These are phyloP conservation scores for Spongilla lacustris DNA, from an alignment of 37 sponge, comb jelly and placozoan species.

Conservation along the genomic window DNA sequence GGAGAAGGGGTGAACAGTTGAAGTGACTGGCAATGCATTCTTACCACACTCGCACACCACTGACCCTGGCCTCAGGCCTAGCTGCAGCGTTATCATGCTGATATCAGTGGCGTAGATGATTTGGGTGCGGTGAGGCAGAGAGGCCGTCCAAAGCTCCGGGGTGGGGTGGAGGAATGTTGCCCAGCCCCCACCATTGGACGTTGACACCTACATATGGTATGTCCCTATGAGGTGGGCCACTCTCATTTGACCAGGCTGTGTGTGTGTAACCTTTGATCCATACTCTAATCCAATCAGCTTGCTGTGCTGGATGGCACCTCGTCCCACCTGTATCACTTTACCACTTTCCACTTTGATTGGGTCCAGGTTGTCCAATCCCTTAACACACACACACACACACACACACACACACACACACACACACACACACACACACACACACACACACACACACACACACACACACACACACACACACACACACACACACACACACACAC, in stretches of 20 bases:
- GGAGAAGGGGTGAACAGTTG: no score
- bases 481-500: not conserved
- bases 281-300: constrained; percentile 85
- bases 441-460: not conserved
- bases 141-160: constrained; percentile 95
- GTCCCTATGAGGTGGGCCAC: not conserved
- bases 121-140: constrained; percentile 97
- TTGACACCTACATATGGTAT: constrained; percentile 56
- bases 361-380: constrained; percentile 63
- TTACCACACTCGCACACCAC: constrained; percentile 87
- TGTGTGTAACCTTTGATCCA: constrained; percentile 69
- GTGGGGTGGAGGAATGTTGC: constrained; percentile 83
- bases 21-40: not conserved
- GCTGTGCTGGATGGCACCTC: constrained; percentile 83
- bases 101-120: constrained; percentile 92
- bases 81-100: constrained; percentile 75
- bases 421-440: not conserved
- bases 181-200: constrained; percentile 79
- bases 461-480: not conserved
- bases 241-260: not conserved
- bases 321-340: constrained; percentile 70
- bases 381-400: not conserved
- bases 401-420: not conserved
- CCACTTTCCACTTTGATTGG: constrained; percentile 69
- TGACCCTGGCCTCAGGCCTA: constrained; percentile 88